phyloP scores from a whole-genome alignment of 2,113 vertebrate genomes.

The Lucifuga dentata region DNA sequence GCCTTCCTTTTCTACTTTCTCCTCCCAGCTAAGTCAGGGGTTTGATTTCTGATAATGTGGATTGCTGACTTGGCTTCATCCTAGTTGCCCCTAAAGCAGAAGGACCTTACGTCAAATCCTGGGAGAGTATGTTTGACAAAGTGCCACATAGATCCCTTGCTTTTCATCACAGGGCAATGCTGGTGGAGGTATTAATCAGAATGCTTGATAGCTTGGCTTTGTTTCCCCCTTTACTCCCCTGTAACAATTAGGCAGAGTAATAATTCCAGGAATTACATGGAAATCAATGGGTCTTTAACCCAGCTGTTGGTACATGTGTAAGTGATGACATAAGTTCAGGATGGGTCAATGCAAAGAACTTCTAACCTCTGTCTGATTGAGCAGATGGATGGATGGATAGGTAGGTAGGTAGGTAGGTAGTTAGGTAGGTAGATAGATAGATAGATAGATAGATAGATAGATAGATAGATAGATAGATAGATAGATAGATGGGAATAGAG shows the following conservation, averaged over 20 bases:
- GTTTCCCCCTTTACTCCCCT: constrained; percentile 79
- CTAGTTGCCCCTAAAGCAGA: constrained; percentile 75
- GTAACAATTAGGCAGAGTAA: constrained; percentile 93
- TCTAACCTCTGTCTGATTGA: constrained; percentile 41
- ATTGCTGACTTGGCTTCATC: constrained; percentile 94
- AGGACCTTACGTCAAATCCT: constrained; percentile 81
- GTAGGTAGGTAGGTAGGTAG: constrained; percentile 4
- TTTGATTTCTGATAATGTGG: constrained; percentile 97
- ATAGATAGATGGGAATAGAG: neutral
- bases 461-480: neutral
- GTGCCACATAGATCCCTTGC: constrained; percentile 89
- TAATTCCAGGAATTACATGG: constrained; percentile 93
- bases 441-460: constrained; percentile 9
- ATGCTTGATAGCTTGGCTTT: constrained; percentile 82
- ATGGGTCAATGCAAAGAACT: constrained; percentile 73
- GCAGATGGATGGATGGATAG: neutral
- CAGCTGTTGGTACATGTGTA: constrained; percentile 81
- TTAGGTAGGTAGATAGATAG: neutral
- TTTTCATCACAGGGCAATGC: constrained; percentile 83
- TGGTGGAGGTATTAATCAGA: constrained; percentile 89
- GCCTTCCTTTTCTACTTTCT: constrained; percentile 81
- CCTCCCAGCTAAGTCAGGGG: constrained; percentile 78
- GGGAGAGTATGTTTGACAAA: constrained; percentile 92
- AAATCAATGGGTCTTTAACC: constrained; percentile 92
- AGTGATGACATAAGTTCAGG: constrained; percentile 81